Conservation (phyloP, 2,113 vertebrate species). For the Brachyhypopomus gauderio region DNA sequence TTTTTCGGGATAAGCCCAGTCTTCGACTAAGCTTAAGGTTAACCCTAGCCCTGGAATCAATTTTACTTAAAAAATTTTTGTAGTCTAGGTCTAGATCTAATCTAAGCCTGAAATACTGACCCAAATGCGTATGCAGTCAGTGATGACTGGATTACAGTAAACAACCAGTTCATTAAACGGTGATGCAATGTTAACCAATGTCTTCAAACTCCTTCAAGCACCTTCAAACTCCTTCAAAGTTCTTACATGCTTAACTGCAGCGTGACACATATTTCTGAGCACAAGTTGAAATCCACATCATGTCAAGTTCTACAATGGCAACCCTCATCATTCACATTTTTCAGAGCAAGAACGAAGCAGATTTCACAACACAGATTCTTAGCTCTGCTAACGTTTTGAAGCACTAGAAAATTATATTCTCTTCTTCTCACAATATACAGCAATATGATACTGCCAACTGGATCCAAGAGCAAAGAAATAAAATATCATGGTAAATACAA, state of each 20-base stretch:
- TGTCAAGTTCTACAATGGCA: constrained; percentile 51
- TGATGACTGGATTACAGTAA: constrained; percentile 18
- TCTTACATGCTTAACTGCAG: constrained; percentile 55
- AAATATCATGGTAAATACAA: constrained; percentile 80
- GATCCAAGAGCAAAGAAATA: constrained; percentile 71
- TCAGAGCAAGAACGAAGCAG: constrained; percentile 64
- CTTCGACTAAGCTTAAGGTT: not conserved
- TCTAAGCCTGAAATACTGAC: not conserved
- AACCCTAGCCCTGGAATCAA: not conserved
- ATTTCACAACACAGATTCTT: constrained; percentile 32
- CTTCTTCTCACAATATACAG: constrained; percentile 71
- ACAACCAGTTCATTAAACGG: not conserved
- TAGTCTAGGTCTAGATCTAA: not conserved
- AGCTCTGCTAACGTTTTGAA: constrained; percentile 63
- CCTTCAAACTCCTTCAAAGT: constrained; percentile 3
- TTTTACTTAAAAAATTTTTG: not conserved
- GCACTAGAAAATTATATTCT: constrained; percentile 75
- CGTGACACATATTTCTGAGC: constrained; percentile 64
- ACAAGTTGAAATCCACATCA: constrained; percentile 63
- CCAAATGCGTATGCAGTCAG: constrained; percentile 19
- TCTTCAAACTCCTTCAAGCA: constrained; percentile 15
- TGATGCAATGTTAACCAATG: constrained; percentile 11
- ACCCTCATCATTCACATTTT: constrained; percentile 56
- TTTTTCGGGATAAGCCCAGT: not conserved
- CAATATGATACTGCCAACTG: constrained; percentile 69